These are phyloP conservation scores for Toxostoma redivivum DNA, from an alignment of 2,113 vertebrate species.

Conservation along the genomic window DNA sequence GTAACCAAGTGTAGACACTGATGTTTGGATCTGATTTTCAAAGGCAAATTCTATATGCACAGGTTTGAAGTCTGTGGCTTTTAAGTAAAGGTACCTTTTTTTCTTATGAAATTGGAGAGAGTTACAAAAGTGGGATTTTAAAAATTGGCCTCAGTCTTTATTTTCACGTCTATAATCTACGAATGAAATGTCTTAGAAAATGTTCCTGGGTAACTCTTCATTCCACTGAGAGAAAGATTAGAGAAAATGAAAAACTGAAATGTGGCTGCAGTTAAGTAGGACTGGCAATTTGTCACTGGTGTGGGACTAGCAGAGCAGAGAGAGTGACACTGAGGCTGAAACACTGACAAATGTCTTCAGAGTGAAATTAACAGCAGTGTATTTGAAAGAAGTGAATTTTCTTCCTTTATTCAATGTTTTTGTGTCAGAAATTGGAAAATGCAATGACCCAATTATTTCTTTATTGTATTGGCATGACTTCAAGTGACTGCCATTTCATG, in stretches of 20 bases:
- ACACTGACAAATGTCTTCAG: neutral
- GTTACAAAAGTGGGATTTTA: neutral
- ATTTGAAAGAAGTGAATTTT: neutral
- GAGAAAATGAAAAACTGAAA: slow-evolving; percentile 16
- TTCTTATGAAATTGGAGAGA: neutral
- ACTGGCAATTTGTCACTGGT: neutral
- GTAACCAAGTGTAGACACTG: neutral
- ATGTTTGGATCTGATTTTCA: neutral
- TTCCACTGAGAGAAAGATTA: neutral
- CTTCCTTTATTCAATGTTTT: neutral
- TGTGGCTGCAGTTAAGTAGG: neutral
- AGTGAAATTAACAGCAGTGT: neutral
- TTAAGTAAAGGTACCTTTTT: neutral
- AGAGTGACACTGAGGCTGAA: neutral
- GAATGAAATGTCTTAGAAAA: neutral
- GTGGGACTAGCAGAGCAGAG: neutral
- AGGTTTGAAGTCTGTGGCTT: neutral
- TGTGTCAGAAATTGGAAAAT: neutral
- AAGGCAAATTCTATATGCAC: neutral
- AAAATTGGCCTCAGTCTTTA: neutral
- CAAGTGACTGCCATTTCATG: neutral
- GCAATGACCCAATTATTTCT: neutral
- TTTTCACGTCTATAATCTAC: neutral
- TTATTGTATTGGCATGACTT: neutral
- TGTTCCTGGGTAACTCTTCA: neutral